Percentiles rank a stretch among this genome's conserved stretches.
Evolutionary conservation across 2,888 invertebrate species (phyloP).

Genomic region (Noctua pronuba): DNA sequence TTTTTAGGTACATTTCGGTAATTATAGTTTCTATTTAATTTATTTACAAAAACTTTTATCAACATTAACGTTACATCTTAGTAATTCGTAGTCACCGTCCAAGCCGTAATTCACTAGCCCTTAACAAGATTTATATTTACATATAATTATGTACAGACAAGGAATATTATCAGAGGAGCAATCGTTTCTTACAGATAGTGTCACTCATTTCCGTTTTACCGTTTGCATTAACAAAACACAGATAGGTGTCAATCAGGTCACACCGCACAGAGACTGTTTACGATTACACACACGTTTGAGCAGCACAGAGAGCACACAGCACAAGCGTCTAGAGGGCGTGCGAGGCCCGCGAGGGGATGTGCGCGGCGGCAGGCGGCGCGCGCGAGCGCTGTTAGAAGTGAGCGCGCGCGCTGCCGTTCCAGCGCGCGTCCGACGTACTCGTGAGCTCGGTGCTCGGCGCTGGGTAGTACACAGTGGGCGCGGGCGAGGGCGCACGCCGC

Average conservation of each 20-base stretch:
- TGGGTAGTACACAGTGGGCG: conserved; percentile 83
- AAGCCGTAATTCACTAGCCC: background rate
- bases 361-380: conserved; percentile 46
- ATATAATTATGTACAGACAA: conserved; percentile 45
- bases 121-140: conserved; percentile 33
- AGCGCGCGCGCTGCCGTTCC: conserved; percentile 67
- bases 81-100: conserved; percentile 44
- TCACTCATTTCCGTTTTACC: conserved; percentile 3
- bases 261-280: background rate
- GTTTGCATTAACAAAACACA: conserved; percentile 11
- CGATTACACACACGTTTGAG: conserved; percentile 2
- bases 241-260: background rate
- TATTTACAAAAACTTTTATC: conserved; percentile 41
- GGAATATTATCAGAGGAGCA: conserved; percentile 1
- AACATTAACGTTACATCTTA: conserved; percentile 28
- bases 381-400: conserved; percentile 73
- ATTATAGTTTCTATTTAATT: conserved; percentile 11
- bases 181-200: background rate
- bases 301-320: background rate
- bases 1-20: background rate
- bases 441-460: conserved; percentile 74
- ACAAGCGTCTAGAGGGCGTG: conserved; percentile 1
- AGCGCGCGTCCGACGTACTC: conserved; percentile 65
- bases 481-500: conserved; percentile 71
- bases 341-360: conserved; percentile 39